Evolutionary conservation across 2,113 vertebrate species (phyloP), one percentile per base, ranked within the genome.

Genomic region (Taxidea taxus): DNA sequence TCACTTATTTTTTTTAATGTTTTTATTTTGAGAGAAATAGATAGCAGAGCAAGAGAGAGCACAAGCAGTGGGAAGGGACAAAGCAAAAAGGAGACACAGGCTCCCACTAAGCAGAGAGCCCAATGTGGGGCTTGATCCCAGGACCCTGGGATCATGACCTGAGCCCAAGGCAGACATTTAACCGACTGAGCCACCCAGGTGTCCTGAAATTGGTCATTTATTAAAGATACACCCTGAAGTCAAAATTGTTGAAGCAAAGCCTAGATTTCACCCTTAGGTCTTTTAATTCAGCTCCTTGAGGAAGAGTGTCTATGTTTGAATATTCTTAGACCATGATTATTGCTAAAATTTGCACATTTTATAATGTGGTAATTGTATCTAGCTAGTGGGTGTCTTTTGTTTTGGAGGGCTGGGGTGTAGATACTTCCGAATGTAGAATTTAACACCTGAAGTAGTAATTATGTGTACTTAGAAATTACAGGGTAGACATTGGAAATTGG

Each of bases 361-460:
- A 92, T 97, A 97, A 96, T 96, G 82, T 95, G 97, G 94, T 97
- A 98, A 97, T 98, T 98, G 95, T 98, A 96, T 97, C 98, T 98
- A 97, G 90, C 95, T 98, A 95, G 94, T 97, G 98, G 70, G 93
- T 91, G 82, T 97, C 98, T 98, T 98, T 98, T 98, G 97, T 97
- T 98, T 98, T 98, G 96, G 96, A 94, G 95, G 92, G 72, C 95
- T 98, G 91, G 97, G 97, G 94, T 98, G 77, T 95, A 98, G 96
- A 97, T 97, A 97, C 95, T 97, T 97, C 66, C 0, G 2, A 97
- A 95, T 97, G 97, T 91, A 91, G 95, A 96, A 96, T 97, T 97
- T 97, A 98, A 97, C 97, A 98, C 97, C 97, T 98, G 97, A 98
- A 96, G 97, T 97, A 98, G 97, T 97, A 98, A 98, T 98, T 98